Conservation (phyloP, 2,888 invertebrate species). For the Hymenopus coronatus region DNA sequence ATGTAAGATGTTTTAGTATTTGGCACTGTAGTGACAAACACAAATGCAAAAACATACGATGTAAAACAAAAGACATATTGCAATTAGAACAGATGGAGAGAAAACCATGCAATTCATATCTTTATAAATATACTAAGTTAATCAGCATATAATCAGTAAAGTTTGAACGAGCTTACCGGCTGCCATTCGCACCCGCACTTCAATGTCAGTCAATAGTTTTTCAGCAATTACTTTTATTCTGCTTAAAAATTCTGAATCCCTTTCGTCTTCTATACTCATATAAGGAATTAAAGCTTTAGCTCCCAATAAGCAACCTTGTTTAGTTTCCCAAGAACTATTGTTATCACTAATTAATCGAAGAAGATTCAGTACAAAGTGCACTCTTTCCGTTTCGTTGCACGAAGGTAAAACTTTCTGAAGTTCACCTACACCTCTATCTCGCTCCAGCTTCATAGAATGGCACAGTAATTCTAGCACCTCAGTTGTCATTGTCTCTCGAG, state of each 20-base stretch:
- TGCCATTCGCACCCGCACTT: conserved; percentile 48
- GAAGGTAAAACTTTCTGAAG: conserved; percentile 35
- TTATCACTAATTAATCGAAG: conserved; percentile 34
- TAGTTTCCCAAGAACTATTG: conserved; percentile 45
- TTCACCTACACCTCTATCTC: conserved; percentile 38
- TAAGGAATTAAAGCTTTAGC: conserved; percentile 42
- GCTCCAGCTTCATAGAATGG: conserved; percentile 37
- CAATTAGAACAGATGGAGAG: too few relatives aligned
- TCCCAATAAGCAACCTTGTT: conserved; percentile 47
- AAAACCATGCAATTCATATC: too few relatives aligned
- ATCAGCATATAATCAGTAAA: background rate
- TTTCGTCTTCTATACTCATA: conserved; percentile 38
- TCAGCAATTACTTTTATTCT: conserved; percentile 40
- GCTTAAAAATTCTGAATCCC: conserved; percentile 36
- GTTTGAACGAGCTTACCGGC: conserved; percentile 42
- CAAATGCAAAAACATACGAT: too few relatives aligned
- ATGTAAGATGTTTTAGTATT: too few relatives aligned
- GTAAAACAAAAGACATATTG: too few relatives aligned
- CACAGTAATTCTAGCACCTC: conserved; percentile 36
- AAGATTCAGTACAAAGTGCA: conserved; percentile 34
- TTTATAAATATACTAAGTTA: too few relatives aligned
- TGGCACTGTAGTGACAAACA: too few relatives aligned
- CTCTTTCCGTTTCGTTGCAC: conserved; percentile 33
- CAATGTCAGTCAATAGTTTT: conserved; percentile 45
- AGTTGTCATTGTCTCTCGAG: conserved; percentile 24